A percentile compares a stretch with the other conserved stretches of the same genome.
Evolutionary conservation across 2,113 vertebrate species (phyloP).

Genomic region (Dolichotis patagonum): DNA sequence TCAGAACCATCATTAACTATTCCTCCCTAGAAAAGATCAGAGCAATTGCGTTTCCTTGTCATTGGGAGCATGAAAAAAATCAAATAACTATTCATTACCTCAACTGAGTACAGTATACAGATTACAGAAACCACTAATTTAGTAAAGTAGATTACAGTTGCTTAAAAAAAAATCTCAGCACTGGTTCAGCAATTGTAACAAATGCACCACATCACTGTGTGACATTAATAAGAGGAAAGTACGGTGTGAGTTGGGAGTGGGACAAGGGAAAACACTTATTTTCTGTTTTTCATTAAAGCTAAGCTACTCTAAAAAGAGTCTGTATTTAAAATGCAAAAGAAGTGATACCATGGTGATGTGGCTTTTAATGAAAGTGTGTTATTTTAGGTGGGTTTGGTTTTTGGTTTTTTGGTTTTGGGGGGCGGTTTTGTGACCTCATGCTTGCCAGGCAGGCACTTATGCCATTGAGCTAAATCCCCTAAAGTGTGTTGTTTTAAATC

Average conservation of each 20-base stretch:
- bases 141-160: background rate
- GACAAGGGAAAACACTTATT: background rate
- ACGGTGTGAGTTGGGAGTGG: background rate
- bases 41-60: background rate
- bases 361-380: background rate
- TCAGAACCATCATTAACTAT: constrained; percentile 97
- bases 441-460: too few species aligned
- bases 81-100: background rate
- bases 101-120: background rate
- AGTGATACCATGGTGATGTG: background rate
- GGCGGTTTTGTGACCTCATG: too few species aligned
- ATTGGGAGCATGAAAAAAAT: background rate
- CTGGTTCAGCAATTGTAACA: background rate
- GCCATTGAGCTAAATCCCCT: too few species aligned
- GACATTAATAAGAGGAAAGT: background rate
- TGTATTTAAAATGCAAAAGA: background rate
- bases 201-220: background rate
- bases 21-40: constrained; percentile 90
- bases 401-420: too few species aligned
- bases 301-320: background rate
- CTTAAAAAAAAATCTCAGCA: constrained; percentile 12
- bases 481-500: background rate
- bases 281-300: constrained; percentile 22
- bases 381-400: background rate
- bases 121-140: background rate